A percentile compares a stretch with the other conserved stretches of the same genome.
Evolutionary conservation across 2,113 vertebrate species (phyloP).

Genomic region (Hippolais icterina): DNA sequence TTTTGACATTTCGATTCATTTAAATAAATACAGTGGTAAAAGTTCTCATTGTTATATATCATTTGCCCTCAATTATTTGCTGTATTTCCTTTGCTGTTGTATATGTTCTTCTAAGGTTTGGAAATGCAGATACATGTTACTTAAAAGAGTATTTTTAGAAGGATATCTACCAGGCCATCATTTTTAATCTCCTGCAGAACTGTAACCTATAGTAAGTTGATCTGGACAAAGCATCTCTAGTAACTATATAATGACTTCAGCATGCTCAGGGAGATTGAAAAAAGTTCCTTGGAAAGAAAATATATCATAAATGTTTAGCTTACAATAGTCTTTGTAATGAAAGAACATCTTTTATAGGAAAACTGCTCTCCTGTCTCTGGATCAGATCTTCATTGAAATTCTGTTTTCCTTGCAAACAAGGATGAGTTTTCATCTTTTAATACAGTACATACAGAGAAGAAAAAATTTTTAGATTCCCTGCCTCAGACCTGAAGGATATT

Average conservation of each 20-base stretch:
- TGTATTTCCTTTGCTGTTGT: neutral
- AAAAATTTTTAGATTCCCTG: neutral
- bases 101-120: neutral
- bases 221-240: neutral
- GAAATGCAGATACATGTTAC: neutral
- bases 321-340: slow-evolving; percentile 18
- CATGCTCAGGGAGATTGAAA: neutral
- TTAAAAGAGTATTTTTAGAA: slow-evolving; percentile 22
- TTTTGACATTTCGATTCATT: slow-evolving; percentile 29
- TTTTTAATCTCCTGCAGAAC: slow-evolving; percentile 37
- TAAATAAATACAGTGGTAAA: slow-evolving; percentile 43
- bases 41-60: slow-evolving; percentile 1
- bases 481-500: neutral
- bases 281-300: slow-evolving; percentile 41
- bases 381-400: neutral
- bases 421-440: slow-evolving; percentile 23
- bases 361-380: neutral
- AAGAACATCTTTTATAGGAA: slow-evolving; percentile 15
- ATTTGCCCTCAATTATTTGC: slow-evolving; percentile 19
- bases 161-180: neutral
- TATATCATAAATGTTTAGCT: slow-evolving; percentile 25
- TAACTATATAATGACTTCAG: slow-evolving; percentile 30
- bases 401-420: slow-evolving; percentile 27
- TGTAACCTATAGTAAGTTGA: neutral
- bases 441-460: neutral